These are phyloP conservation scores for Craterocephalus amniculus DNA, from an alignment of 2,797 vertebrate genomes.

Conservation along the genomic window DNA sequence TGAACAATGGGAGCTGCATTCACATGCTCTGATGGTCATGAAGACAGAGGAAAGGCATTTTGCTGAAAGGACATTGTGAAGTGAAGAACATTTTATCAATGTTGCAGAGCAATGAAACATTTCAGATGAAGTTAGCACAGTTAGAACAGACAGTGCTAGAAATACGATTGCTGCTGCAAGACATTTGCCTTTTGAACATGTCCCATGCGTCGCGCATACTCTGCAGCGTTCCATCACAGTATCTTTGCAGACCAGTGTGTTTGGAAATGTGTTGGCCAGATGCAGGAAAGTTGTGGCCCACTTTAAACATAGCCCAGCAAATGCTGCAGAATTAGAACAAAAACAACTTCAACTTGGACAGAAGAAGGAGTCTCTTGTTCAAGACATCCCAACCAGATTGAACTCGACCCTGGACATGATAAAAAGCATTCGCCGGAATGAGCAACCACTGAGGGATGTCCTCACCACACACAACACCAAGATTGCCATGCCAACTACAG, in stretches of 20 bases:
- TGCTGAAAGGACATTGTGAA: not conserved
- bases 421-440: no score
- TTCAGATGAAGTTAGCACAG: not conserved
- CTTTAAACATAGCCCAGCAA: conserved; percentile 10
- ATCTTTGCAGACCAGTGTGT: not conserved
- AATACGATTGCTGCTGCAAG: conserved; percentile 6
- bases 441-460: not conserved
- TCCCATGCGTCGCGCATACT: not conserved
- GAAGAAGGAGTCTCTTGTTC: not conserved
- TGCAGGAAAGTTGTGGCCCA: conserved; percentile 1
- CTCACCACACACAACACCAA: not conserved
- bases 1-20: not conserved
- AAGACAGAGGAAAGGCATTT: conserved; percentile 13
- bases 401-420: not conserved
- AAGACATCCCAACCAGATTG: conserved; percentile 1
- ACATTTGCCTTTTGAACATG: not conserved
- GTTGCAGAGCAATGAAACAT: conserved; percentile 1
- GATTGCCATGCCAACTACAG: no score
- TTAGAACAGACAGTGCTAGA: conserved; percentile 7
- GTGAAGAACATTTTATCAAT: not conserved
- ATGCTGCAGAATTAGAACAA: conserved; percentile 2
- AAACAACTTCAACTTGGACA: conserved; percentile 7
- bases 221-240: conserved; percentile 4
- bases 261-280: not conserved
- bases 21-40: conserved; percentile 5